Evolutionary conservation across 2,797 vertebrate species (phyloP), one percentile per base, ranked within the genome.

Genomic region (Oophaga sylvatica): DNA sequence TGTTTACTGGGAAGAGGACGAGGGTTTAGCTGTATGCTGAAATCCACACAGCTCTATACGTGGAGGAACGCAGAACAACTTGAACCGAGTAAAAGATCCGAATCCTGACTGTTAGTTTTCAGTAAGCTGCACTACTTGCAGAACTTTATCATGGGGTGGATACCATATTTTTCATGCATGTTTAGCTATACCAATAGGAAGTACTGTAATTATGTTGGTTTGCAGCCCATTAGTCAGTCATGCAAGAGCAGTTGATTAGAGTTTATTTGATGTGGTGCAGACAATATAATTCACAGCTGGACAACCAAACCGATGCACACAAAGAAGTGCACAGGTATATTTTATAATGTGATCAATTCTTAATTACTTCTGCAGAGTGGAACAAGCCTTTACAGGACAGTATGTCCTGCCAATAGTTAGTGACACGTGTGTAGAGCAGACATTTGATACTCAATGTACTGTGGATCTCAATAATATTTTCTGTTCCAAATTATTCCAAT

Each of bases 361-460:
- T 85, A 78, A 85, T 85, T 78, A 26, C 62, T 77, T 79, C 67
- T 78, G 60, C 84, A 78, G 75, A 79, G 57, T 85, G 73, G 60
- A 85, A 77, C 35, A 79, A 78, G 48, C 53, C 35, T 77, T 78
- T 48, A 60, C 75, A 19, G 84, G 56, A 85, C 84, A 31, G 19
- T 79, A 35, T 85, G 75, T 79, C 22, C 84, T 65, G 84, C 84
- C 84, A 85, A 35, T 68, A 79, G 20, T 85, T 68, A 29, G 73
- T 22, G 63, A 78, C 76, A 76, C 22, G 57, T 84, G 83, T 76
- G 29, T 78, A 59, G 62, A 45, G n/a, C 83, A 78, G 71, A 65
- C 31, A 79, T 85, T 79, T 78, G 31, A 78, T 85, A 85, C n/a
- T 26, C n/a, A 20, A 67, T 26, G 48, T 67, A n/a, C 62, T 85